These are phyloP conservation scores for Megaceryle torquata DNA, from an alignment of 2,113 vertebrate genomes.

Conservation along the genomic window DNA sequence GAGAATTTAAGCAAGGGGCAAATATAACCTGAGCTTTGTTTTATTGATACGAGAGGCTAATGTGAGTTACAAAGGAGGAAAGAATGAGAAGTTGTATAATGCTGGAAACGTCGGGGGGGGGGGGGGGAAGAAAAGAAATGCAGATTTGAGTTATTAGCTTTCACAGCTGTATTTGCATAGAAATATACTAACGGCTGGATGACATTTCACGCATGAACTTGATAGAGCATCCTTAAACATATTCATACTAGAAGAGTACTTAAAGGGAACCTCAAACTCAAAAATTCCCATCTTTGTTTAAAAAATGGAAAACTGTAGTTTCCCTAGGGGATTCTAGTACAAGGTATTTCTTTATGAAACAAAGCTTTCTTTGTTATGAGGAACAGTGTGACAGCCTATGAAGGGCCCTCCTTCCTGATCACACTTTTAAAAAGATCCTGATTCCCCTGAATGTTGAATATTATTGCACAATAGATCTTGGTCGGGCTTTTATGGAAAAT, in stretches of 20 bases:
- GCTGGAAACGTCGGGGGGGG: neutral
- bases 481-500: conserved; percentile 14
- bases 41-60: conserved; percentile 68
- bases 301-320: neutral
- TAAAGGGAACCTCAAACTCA: neutral
- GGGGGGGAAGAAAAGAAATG: neutral
- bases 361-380: conserved; percentile 36
- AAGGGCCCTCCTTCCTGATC: conserved; percentile 25
- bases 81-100: conserved; percentile 14
- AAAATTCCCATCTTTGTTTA: neutral
- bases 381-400: neutral
- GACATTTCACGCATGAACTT: conserved; percentile 49
- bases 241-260: conserved; percentile 44
- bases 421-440: neutral
- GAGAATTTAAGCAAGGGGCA: conserved; percentile 72
- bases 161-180: conserved; percentile 64
- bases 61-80: neutral
- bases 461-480: neutral
- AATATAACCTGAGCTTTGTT: conserved; percentile 73
- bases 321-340: conserved; percentile 2
- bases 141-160: conserved; percentile 65
- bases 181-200: conserved; percentile 39
- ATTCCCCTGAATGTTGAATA: conserved; percentile 43
- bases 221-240: conserved; percentile 38
- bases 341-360: conserved; percentile 36